Evolutionary conservation across 2,797 vertebrate species (phyloP).

Genomic region (Neosalanx taihuensis): DNA sequence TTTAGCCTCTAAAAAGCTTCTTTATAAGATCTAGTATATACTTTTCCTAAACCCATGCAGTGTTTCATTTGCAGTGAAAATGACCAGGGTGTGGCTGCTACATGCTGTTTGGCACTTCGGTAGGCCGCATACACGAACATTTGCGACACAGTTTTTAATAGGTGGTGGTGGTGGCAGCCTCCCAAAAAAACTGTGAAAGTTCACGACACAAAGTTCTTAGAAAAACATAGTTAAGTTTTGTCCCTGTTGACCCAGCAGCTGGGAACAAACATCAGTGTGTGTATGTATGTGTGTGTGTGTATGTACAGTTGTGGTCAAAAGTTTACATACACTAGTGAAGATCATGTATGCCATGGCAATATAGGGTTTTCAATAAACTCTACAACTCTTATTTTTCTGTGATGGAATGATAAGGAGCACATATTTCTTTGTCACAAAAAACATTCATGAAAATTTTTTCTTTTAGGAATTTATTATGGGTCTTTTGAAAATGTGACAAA

Average conservation of each 20-base stretch:
- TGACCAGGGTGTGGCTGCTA: slow-evolving; percentile 45
- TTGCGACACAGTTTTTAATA: neutral
- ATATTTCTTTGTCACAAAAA: too few relatives aligned
- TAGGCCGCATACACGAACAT: slow-evolving; percentile 12
- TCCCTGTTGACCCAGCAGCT: neutral
- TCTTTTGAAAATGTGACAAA: too few relatives aligned
- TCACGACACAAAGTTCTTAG: slow-evolving; percentile 4
- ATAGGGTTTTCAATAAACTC: too few relatives aligned
- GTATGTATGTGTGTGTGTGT: neutral
- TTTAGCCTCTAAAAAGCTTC: slow-evolving; percentile 22
- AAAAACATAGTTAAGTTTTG: neutral
- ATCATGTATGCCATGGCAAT: too few relatives aligned
- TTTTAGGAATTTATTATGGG: too few relatives aligned
- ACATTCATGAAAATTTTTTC: too few relatives aligned
- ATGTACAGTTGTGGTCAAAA: too few relatives aligned
- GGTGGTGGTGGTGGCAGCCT: neutral
- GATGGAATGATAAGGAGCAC: too few relatives aligned
- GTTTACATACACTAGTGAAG: too few relatives aligned
- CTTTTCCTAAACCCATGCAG: slow-evolving; percentile 7
- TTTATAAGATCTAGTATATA: slow-evolving; percentile 21
- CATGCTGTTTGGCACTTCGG: slow-evolving; percentile 20
- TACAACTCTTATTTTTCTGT: too few relatives aligned
- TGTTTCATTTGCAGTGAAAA: slow-evolving; percentile 12
- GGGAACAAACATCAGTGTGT: neutral
- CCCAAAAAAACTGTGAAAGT: slow-evolving; percentile 1